Base-by-base conservation (phyloP, 2,113 vertebrate species). In the Xiphophorus couchianus region DNA sequence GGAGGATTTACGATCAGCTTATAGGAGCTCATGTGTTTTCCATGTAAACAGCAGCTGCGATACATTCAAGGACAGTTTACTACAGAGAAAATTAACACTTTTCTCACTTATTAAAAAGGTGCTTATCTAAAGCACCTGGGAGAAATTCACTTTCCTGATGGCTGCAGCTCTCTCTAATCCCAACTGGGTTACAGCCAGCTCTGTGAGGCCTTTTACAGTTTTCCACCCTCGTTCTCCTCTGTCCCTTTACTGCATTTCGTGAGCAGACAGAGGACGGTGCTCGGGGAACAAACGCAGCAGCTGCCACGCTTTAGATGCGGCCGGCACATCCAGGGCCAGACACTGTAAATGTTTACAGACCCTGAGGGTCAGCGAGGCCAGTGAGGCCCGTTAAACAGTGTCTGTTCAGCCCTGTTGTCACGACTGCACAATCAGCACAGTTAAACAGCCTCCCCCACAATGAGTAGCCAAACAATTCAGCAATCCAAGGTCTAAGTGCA, bases 291-390 rank as follows among this genome's bases (percentile, higher is more conserved):
- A 90, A 91, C 81, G 88, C 84, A 91, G 91, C 91, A 91, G 90
- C 90, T 92, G 90, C 91, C 86, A 88, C 90, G 82, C 83, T 92
- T 94, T 92, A 93, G 90, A 90, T 86, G 86, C 82, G 84, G 81
- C 79, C 78, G 27, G 84, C 82, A 76, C 74, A 70, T 80, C 86
- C 87, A 83, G 88, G 89, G 86, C 88, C 86, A 89, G 90, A 91
- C 88, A 88, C 89, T 91, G 94, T 93, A 94, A 93, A 95, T 93
- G 92, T 93, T 94, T 93, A 94, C 91, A 91, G 87, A 92, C 92
- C 92, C 88, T 89, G 85, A 84, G 90, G 93, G 92, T 92, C 90
- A 92, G 83, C 84, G 33, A 84, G 91, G 90, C 91, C 90, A 89
- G 83, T 28, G 86, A 92, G 90, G 89, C 88, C 89, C 89, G 87